Evolutionary conservation across 2,113 vertebrate species (phyloP).

Genomic region (Nymphicus hollandicus): DNA sequence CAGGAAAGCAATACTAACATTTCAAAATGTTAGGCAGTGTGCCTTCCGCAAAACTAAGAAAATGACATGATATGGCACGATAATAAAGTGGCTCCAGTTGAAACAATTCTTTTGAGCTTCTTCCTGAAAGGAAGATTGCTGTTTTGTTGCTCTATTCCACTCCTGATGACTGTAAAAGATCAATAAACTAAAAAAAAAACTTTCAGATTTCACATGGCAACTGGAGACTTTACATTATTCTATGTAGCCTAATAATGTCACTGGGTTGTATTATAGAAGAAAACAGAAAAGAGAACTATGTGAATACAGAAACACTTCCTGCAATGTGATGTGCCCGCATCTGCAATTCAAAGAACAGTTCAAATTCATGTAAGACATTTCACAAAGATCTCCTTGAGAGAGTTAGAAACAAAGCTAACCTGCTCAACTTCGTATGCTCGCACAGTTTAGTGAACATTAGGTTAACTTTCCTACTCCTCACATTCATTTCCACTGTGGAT

Average conservation of each 20-base stretch:
- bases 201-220: neutral
- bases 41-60: slow-evolving; percentile 40
- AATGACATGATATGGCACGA: slow-evolving; percentile 3
- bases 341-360: slow-evolving; percentile 36
- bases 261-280: neutral
- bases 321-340: neutral
- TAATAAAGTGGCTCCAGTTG: slow-evolving; percentile 15
- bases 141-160: neutral
- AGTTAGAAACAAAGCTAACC: neutral
- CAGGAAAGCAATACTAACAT: slow-evolving; percentile 20
- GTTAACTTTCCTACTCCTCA: neutral
- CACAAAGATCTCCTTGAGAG: neutral
- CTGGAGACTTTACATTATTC: neutral
- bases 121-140: slow-evolving; percentile 11
- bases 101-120: slow-evolving; percentile 49
- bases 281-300: slow-evolving; percentile 32
- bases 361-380: neutral
- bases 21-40: slow-evolving; percentile 36
- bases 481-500: neutral
- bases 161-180: slow-evolving; percentile 18
- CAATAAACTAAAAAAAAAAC: slow-evolving; percentile 13
- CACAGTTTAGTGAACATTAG: neutral
- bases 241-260: slow-evolving; percentile 59
- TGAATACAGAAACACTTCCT: neutral
- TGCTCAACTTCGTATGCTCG: neutral